A percentile compares a stretch with the other conserved stretches of the same genome.
Evolutionary conservation across 2,113 vertebrate species (phyloP).

Genomic region (Xerus inauris): DNA sequence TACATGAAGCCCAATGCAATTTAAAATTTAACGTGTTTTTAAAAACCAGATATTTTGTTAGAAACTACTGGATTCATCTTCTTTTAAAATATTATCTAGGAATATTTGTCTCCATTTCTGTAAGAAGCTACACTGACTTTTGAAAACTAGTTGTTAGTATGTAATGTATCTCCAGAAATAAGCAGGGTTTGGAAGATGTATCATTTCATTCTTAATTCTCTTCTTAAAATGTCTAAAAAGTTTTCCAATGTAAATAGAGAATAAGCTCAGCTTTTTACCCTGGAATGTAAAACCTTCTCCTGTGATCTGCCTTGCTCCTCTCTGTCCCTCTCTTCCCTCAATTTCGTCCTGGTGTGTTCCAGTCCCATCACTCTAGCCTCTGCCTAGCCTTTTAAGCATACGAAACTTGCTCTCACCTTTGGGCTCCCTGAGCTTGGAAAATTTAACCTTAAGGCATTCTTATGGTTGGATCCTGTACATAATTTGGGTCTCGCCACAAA

Average conservation of each 20-base stretch:
- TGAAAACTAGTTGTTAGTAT: not conserved
- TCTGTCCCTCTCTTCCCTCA: accelerated
- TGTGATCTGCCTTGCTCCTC: too few species aligned
- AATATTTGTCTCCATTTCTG: not conserved
- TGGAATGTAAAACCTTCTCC: accelerated
- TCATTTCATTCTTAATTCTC: not conserved
- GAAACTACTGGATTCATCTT: not conserved
- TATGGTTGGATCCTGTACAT: not conserved
- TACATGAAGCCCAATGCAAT: not conserved
- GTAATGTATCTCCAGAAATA: not conserved
- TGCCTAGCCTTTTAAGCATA: not conserved
- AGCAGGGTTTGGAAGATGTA: not conserved
- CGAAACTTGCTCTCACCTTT: not conserved
- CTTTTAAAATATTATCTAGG: not conserved
- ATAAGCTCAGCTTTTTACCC: not conserved
- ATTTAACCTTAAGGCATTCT: not conserved
- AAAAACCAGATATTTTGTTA: not conserved
- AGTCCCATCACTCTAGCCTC: not conserved
- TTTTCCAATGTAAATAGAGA: not conserved
- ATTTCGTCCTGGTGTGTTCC: too few species aligned
- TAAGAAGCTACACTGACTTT: not conserved
- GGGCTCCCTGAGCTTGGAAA: not conserved
- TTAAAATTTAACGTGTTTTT: not conserved
- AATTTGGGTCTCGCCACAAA: not conserved
- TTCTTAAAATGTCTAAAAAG: not conserved